Percentiles rank a stretch among this genome's conserved stretches.
These are phyloP conservation scores for Alloscopus bannaensis DNA, from an alignment of 2,888 invertebrate species.

Conservation along the genomic window DNA sequence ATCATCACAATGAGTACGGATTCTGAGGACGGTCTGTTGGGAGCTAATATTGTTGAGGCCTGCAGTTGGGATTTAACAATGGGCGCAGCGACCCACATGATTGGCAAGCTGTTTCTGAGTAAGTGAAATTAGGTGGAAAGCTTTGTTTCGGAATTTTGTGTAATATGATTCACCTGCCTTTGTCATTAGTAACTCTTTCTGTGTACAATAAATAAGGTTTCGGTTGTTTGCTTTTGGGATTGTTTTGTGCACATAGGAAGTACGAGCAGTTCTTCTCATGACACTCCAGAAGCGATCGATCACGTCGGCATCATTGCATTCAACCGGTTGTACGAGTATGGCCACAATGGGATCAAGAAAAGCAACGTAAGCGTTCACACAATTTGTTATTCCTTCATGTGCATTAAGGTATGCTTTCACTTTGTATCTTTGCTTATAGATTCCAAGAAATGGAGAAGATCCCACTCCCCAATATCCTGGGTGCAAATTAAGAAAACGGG, in stretches of 20 bases:
- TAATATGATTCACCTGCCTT: no score
- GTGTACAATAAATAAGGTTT: no score
- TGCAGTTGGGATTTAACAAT: constrained; percentile 66
- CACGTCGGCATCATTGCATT: constrained; percentile 67
- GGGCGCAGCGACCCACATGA: constrained; percentile 58
- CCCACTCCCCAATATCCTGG: constrained; percentile 65
- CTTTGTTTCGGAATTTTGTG: no score
- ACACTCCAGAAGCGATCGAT: constrained; percentile 65
- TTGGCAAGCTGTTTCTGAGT: constrained; percentile 65
- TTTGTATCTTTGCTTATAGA: constrained; percentile 40
- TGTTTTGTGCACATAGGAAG: constrained; percentile 45
- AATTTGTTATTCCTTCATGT: background rate
- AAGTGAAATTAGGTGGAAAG: constrained; percentile 2
- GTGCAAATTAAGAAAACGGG: constrained; percentile 64
- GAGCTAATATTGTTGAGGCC: constrained; percentile 58
- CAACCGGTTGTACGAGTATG: constrained; percentile 65
- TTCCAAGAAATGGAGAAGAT: constrained; percentile 64
- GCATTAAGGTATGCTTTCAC: constrained; percentile 25
- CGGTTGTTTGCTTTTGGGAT: background rate
- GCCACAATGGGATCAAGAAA: constrained; percentile 61
- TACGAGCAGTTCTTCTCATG: constrained; percentile 59
- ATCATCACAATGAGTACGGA: constrained; percentile 5
- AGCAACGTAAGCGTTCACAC: constrained; percentile 52
- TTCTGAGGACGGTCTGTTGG: constrained; percentile 46
- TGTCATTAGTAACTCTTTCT: no score